These are phyloP conservation scores for Uloborus plumipes DNA, from an alignment of 2,888 invertebrate species.

Conservation along the genomic window DNA sequence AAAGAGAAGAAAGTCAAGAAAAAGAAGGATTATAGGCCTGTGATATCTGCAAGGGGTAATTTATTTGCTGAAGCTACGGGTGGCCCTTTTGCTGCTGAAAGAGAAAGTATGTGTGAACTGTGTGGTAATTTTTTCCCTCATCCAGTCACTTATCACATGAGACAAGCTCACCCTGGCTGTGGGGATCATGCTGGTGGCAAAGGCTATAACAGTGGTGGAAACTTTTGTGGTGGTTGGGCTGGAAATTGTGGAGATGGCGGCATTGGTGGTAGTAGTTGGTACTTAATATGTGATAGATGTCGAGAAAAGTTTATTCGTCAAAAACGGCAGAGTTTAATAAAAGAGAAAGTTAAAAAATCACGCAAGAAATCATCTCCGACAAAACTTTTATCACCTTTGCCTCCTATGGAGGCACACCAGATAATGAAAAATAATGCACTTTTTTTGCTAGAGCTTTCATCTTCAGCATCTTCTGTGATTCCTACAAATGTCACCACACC, in stretches of 20 bases:
- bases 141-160: conserved; percentile 93
- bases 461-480: conserved; percentile 75
- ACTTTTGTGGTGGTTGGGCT: conserved; percentile 89
- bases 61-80: conserved; percentile 69
- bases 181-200: conserved; percentile 86
- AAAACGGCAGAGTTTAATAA: conserved; percentile 64
- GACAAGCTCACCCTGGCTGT: conserved; percentile 90
- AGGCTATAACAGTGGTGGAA: conserved; percentile 92
- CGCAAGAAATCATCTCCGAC: conserved; percentile 66
- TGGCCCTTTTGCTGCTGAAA: conserved; percentile 66
- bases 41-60: conserved; percentile 68
- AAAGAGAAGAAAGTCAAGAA: conserved; percentile 73
- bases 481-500: conserved; percentile 64
- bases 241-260: conserved; percentile 91
- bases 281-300: conserved; percentile 91
- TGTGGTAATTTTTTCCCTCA: conserved; percentile 79
- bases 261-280: conserved; percentile 84
- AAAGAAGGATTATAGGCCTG: conserved; percentile 75
- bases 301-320: conserved; percentile 80
- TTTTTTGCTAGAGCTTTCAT: conserved; percentile 90
- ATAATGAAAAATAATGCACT: conserved; percentile 94
- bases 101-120: conserved; percentile 82
- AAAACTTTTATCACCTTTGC: conserved; percentile 70
- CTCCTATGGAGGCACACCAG: conserved; percentile 76
- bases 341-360: conserved; percentile 67